Base-by-base conservation (phyloP, 2,113 vertebrate genomes). In the Columba janthina region DNA sequence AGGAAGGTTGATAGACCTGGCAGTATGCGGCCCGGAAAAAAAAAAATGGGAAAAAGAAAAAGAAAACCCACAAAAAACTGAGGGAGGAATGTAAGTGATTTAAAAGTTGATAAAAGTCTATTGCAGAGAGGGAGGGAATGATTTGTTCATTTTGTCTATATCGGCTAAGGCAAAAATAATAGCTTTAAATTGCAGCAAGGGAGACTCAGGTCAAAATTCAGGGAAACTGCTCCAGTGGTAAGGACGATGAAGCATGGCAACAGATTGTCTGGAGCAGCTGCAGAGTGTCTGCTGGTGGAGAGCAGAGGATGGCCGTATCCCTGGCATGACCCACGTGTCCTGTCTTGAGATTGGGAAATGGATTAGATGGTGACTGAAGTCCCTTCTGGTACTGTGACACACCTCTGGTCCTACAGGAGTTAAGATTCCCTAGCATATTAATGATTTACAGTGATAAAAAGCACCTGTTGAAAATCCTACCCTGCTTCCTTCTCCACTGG, bases 91-190 rank as follows among this genome's bases (percentile, higher is more conserved):
- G 4, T 64, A 95, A 94, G 91, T 94, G 95, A 95, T 95, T 96
- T 95, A 86, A 78, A 94, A 97, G 89, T 94, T 97, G 94, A 92
- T 94, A 95, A 95, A 95, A 96, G 93, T 53, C 91, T 90, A 40
- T 90, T 90, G 76, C 80, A 75, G 80, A 48, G 90, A 95, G 95
- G 80, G 65, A 94, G 86, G 57, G 91, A 95, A 94, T 96, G 89
- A 95, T 96, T 96, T 96, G 80, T 95, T 95, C 94, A 81, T 94
- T 96, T 85, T 92, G 84, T 93, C 95, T 95, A 10, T 71, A 90
- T 93, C 48, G 76, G 76, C 76, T 92, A 89, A 96, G 93, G 84
- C 76, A 91, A 93, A 93, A 96, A 65, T 95, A 92, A 95, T 94
- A 89, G 91, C 89, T 92, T 94, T 94, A 91, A 97, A 97, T 87